Base-by-base conservation (phyloP, 2,888 invertebrate species). In the Leptopterna dolabrata region DNA sequence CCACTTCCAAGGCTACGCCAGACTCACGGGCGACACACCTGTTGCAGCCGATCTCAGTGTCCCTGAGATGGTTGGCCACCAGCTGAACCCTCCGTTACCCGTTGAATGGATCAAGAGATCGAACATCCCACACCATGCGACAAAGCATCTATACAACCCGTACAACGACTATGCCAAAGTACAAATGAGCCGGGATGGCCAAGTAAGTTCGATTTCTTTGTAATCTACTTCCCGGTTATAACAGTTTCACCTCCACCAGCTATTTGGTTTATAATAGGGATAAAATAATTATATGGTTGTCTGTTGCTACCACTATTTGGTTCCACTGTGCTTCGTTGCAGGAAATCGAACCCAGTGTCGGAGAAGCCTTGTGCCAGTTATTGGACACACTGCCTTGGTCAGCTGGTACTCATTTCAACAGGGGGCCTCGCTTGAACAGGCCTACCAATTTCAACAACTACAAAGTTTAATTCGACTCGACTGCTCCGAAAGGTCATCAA, bases 151-250 rank as follows among this genome's bases (percentile, higher is more conserved):
- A 81, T 90, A 92, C 71, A 94, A 94, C 91, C 92, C 93, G 0
- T 92, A 94, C 90, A 93, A 93, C 89, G 94, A 94, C 88, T 93
- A 94, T 87, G 92, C 93, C 36, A 93, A 93, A 41, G 93, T 94
- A 84, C 93, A 92, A 85, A 92, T 93, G 82, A 93, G 94, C 16
- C 92, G 94, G 7, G 95, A 95, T 92, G 95, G 95, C 87, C 93
- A 93, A 90, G 95, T 93, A 90, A 90, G 89, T 63, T 3, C 6
- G 27, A 19, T 27, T 3, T 70, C n/a, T n/a, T n/a, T n/a, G n/a
- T n/a, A n/a, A n/a, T n/a, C n/a, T n/a, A n/a, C n/a, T n/a, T n/a
- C n/a, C n/a, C n/a, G n/a, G n/a, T n/a, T n/a, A n/a, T n/a, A n/a
- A n/a, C 55, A 11, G 4, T 19, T 16, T 55, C n/a, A 19, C 11